Base-by-base conservation (phyloP, 2,888 invertebrate species). In the Chalcis sispes region DNA sequence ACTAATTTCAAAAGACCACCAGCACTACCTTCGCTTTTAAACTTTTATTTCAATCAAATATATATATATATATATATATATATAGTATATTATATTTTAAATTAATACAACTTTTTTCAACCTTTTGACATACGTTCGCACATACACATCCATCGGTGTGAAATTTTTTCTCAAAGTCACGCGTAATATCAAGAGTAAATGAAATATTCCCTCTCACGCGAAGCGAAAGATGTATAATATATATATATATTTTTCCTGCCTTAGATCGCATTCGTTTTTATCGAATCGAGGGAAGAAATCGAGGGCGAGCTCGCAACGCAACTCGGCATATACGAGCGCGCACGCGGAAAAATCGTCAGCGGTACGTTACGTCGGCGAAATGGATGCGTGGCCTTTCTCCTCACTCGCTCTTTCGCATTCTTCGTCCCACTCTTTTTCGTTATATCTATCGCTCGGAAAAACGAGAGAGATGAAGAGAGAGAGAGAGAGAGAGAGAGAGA, bases 331-430 rank as follows among this genome's bases (percentile, higher is more conserved):
- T n/a, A n/a, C n/a, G n/a, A n/a, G n/a, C n/a, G n/a, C n/a, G n/a
- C 52, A 48, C 29, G 13, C 20, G 48, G 59, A 73, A 67, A 74
- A 69, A 62, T 61, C 52, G 66, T 59, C 58, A 59, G 61, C 5
- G 50, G 32, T 50, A 7, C 25, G 27, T n/a, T n/a, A n/a, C n/a
- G n/a, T n/a, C n/a, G n/a, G n/a, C n/a, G n/a, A n/a, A n/a, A 54
- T 5, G 15, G 23, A 61, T n/a, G 27, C 8, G 25, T 5, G 25
- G n/a, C 10, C 4, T 56, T n/a, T n/a, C n/a, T n/a, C n/a, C 7
- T 27, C 29, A 29, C 42, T 61, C 25, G 10, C 25, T 54, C 27
- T 27, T n/a, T 32, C 27, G n/a, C 36, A 1, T n/a, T 20, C 23
- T 29, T 23, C 20, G 23, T 46, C 64, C 36, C 13, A 15, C 15